phyloP scores from a whole-genome alignment of 2,797 vertebrate genomes.

The Fundulus diaphanus region DNA sequence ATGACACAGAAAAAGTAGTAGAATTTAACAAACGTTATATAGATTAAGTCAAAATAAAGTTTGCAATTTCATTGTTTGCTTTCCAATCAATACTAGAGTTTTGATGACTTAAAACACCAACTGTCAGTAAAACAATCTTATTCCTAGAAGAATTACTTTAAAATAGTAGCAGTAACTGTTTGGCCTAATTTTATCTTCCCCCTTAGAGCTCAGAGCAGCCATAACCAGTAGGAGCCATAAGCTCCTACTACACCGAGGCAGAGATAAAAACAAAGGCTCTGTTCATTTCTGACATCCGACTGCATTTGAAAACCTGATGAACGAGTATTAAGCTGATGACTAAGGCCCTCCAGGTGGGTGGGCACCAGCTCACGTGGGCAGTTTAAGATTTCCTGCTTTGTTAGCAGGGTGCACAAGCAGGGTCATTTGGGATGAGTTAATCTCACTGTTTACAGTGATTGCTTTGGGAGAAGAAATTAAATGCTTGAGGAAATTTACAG shows the following conservation, averaged over 20 bases:
- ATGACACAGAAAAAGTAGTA: not conserved
- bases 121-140: not conserved
- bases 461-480: constrained; percentile 16
- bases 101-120: not conserved
- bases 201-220: constrained; percentile 35
- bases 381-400: constrained; percentile 22
- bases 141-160: not conserved
- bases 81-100: not conserved
- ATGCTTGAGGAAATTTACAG: constrained; percentile 16
- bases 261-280: constrained; percentile 48
- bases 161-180: not conserved
- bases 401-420: constrained; percentile 3
- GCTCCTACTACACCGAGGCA: constrained; percentile 42
- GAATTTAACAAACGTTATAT: not conserved
- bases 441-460: constrained; percentile 25
- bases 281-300: constrained; percentile 21
- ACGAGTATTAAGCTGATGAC: constrained; percentile 39
- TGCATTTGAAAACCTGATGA: constrained; percentile 33
- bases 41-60: not conserved
- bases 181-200: constrained; percentile 21
- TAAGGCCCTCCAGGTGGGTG: constrained; percentile 21
- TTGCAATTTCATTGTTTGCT: not conserved
- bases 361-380: constrained; percentile 15
- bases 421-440: constrained; percentile 15
- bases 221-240: constrained; percentile 19